Percentiles rank a stretch among this genome's conserved stretches.
These are phyloP conservation scores for Barypeithes pellucidus DNA, from an alignment of 2,888 invertebrate genomes.

Conservation along the genomic window DNA sequence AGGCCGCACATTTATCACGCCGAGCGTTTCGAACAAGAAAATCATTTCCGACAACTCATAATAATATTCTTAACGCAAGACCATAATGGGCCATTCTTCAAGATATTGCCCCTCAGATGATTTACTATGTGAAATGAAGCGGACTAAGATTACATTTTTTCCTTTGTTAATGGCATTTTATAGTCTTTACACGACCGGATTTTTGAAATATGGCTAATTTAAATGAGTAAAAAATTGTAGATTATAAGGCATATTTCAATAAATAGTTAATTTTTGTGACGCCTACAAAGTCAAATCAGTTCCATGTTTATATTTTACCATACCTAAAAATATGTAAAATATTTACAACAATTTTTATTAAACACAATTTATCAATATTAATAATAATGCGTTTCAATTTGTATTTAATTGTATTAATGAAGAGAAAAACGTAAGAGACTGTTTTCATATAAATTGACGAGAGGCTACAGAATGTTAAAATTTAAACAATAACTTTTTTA, in stretches of 20 bases:
- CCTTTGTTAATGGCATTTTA: constrained; percentile 1
- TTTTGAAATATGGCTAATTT: not conserved
- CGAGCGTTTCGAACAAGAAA: constrained; percentile 30
- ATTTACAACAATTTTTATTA: too few relatives aligned
- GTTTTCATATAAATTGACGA: too few relatives aligned
- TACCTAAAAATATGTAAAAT: too few relatives aligned
- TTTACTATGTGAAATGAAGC: constrained; percentile 18
- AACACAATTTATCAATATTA: too few relatives aligned
- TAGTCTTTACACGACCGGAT: not conserved
- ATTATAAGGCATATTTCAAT: not conserved
- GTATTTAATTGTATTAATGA: too few relatives aligned
- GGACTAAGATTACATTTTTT: constrained; percentile 7
- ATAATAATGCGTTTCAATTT: too few relatives aligned
- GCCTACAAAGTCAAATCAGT: too few relatives aligned
- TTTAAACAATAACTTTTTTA: too few relatives aligned
- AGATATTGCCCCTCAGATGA: constrained; percentile 21
- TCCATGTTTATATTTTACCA: too few relatives aligned
- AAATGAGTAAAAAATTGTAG: not conserved
- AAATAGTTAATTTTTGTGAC: too few relatives aligned
- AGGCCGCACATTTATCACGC: constrained; percentile 39
- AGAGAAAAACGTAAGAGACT: too few relatives aligned
- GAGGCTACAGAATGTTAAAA: too few relatives aligned
- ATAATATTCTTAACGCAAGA: constrained; percentile 25
- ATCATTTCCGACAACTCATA: constrained; percentile 35
- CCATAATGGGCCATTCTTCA: constrained; percentile 24